Conservation (phyloP, 2,113 vertebrate genomes). For the Urocolius indicus region DNA sequence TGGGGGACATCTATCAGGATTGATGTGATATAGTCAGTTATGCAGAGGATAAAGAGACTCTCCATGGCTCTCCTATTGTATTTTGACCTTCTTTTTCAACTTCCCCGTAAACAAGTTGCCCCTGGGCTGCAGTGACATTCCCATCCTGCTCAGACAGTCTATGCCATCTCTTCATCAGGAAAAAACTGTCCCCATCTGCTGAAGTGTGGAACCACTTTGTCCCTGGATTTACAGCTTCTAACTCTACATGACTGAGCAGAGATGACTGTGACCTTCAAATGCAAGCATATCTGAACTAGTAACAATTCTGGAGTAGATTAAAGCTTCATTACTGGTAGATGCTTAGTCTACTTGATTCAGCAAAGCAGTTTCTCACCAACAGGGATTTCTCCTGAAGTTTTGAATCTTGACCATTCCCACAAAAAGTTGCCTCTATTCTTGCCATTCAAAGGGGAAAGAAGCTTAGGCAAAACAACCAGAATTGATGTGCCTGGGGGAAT, state of each 20-base stretch:
- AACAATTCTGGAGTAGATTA: fast-evolving
- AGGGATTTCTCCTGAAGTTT: neutral
- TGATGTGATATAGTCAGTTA: fast-evolving
- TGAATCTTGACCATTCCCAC: neutral
- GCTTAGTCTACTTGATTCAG: neutral
- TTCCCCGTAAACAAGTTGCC: neutral
- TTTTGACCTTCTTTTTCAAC: neutral
- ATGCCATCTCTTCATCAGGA: neutral
- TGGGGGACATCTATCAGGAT: neutral
- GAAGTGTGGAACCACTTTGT: neutral
- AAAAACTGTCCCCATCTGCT: neutral
- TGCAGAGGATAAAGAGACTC: neutral
- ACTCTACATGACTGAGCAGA: neutral
- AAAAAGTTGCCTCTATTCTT: neutral
- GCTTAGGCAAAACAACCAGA: neutral
- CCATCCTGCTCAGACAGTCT: neutral
- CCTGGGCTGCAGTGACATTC: neutral
- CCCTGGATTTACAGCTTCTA: neutral
- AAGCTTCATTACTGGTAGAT: neutral
- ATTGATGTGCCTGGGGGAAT: neutral
- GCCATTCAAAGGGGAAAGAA: neutral
- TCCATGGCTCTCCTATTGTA: neutral
- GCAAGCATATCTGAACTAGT: neutral
- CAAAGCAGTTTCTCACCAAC: fast-evolving
- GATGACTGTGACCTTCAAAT: neutral